These are phyloP conservation scores for Epinephelus lanceolatus DNA, from an alignment of 2,113 vertebrate genomes.

Conservation along the genomic window DNA sequence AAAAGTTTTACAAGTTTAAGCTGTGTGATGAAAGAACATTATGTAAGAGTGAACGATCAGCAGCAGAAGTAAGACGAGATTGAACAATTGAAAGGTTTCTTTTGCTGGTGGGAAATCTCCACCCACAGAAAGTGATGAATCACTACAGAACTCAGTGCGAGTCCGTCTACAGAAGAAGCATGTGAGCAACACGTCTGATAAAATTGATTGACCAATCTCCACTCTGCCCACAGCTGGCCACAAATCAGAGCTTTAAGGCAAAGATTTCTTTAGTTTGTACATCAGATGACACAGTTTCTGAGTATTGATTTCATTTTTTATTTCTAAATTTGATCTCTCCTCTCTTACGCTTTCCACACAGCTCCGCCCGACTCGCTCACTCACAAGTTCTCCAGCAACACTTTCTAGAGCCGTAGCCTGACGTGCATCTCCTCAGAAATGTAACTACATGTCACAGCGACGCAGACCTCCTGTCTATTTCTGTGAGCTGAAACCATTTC, in stretches of 20 bases:
- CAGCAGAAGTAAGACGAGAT: background rate
- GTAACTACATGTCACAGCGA: no score
- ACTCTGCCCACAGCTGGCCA: background rate
- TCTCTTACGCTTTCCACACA: no score
- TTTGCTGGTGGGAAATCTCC: background rate
- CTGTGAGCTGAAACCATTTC: no score
- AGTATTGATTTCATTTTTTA: no score
- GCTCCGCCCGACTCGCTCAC: no score
- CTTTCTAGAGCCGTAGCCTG: no score
- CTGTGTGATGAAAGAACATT: background rate
- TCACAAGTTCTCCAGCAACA: no score
- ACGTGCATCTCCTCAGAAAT: no score
- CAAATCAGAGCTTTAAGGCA: background rate
- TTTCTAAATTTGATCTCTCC: no score
- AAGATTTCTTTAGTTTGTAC: background rate
- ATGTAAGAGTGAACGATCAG: background rate
- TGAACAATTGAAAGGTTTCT: slow-evolving; percentile 4
- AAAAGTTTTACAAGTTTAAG: background rate
- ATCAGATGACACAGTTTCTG: background rate
- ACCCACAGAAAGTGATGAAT: slow-evolving; percentile 32
- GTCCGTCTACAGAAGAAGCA: background rate
- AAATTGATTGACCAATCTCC: background rate
- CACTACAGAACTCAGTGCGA: slow-evolving; percentile 8
- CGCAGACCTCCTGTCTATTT: no score
- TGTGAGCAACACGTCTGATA: background rate